These are phyloP conservation scores for Lethenteron camtschaticum DNA, from an alignment of 2,113 vertebrate species.

Conservation along the genomic window DNA sequence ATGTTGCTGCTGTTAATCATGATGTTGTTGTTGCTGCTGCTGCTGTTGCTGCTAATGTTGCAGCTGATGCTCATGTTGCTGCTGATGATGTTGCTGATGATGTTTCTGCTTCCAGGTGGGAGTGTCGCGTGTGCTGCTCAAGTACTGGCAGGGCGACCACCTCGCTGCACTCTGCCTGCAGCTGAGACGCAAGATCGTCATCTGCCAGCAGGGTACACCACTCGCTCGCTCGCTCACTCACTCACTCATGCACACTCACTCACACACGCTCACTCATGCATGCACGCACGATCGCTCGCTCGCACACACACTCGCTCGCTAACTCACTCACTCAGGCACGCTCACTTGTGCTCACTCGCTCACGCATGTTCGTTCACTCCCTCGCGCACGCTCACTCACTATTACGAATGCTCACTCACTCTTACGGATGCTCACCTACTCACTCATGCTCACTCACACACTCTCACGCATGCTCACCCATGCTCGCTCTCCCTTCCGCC, in stretches of 20 bases:
- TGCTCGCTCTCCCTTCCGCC: not conserved
- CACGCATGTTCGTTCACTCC: not conserved
- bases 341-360: not conserved
- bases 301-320: not conserved
- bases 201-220: slow-evolving; percentile 76
- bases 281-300: not conserved
- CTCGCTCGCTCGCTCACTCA: not conserved
- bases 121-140: slow-evolving; percentile 60
- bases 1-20: too few relatives aligned
- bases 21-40: too few relatives aligned
- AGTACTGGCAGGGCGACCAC: slow-evolving; percentile 71
- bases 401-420: not conserved
- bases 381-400: not conserved
- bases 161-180: slow-evolving; percentile 61
- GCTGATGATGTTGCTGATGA: too few relatives aligned
- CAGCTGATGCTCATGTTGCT: too few relatives aligned
- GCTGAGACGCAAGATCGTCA: slow-evolving; percentile 56
- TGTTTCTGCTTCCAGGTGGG: slow-evolving; percentile 36
- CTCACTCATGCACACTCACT: not conserved
- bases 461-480: not conserved
- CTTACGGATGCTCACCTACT: not conserved
- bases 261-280: not conserved
- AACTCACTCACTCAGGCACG: not conserved
- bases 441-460: not conserved
- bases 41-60: too few relatives aligned